These are phyloP conservation scores for Orbicella faveolata DNA, from an alignment of 64 coral and sea anemone species.

Conservation along the genomic window DNA sequence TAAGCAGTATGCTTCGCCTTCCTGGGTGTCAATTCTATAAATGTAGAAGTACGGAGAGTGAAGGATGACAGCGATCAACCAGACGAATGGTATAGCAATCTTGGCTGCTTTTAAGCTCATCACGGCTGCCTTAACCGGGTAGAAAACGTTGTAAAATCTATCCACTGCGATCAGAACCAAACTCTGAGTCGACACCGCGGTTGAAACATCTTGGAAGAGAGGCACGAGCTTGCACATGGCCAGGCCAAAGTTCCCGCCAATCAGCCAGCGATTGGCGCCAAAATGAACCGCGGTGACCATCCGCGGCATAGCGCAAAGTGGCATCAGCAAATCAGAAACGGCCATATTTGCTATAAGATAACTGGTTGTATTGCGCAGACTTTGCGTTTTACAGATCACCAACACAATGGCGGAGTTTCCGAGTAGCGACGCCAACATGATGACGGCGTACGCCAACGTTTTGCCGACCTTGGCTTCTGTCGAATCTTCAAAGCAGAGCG, in stretches of 20 bases:
- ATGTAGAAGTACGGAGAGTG: slow-evolving; percentile 44
- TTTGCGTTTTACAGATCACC: slow-evolving; percentile 46
- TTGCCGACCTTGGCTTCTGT: slow-evolving; percentile 11
- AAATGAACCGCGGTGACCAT: slow-evolving; percentile 34
- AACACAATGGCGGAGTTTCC: slow-evolving; percentile 47
- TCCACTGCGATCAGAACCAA: slow-evolving; percentile 44
- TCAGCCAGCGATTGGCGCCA: slow-evolving; percentile 27
- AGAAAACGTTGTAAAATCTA: slow-evolving; percentile 47
- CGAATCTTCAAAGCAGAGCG: slow-evolving; percentile 4
- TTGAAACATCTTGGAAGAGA: slow-evolving; percentile 51
- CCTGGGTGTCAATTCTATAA: background rate
- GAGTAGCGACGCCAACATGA: slow-evolving; percentile 46
- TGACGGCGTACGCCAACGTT: slow-evolving; percentile 30
- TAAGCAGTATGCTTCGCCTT: background rate
- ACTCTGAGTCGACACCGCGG: slow-evolving; percentile 41
- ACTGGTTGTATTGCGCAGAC: slow-evolving; percentile 43
- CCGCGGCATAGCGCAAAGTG: slow-evolving; percentile 48
- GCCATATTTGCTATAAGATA: slow-evolving; percentile 61
- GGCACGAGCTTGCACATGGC: slow-evolving; percentile 39
- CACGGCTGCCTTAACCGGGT: slow-evolving; percentile 45
- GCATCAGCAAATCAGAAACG: slow-evolving; percentile 41
- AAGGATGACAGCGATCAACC: slow-evolving; percentile 17
- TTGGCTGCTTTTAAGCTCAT: slow-evolving; percentile 10
- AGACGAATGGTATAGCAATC: background rate
- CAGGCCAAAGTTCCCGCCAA: slow-evolving; percentile 25